Conservation (phyloP, 2,888 invertebrate genomes). For the Amblyjoppa fuscipennis region DNA sequence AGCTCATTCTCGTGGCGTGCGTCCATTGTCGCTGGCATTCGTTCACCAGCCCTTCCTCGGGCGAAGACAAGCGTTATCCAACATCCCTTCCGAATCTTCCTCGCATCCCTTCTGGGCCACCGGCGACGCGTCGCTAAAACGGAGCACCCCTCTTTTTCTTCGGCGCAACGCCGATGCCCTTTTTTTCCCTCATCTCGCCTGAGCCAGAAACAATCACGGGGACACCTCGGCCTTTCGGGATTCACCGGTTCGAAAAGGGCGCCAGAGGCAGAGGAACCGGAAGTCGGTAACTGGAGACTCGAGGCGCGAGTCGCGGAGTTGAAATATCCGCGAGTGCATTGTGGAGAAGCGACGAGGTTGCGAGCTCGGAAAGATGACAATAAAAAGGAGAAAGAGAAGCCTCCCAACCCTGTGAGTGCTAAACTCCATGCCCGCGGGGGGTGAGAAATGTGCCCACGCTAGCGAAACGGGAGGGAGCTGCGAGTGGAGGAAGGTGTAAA, state of each 20-base stretch:
- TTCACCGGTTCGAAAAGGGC: constrained; percentile 30
- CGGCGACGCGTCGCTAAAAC: constrained; percentile 39
- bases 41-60: constrained; percentile 45
- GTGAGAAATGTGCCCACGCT: constrained; percentile 30
- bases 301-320: constrained; percentile 3
- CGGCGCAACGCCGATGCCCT: background rate
- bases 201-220: constrained; percentile 23
- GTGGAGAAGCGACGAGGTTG: constrained; percentile 24
- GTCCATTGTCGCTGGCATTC: constrained; percentile 66
- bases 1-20: constrained; percentile 48
- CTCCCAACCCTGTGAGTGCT: constrained; percentile 26
- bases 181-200: constrained; percentile 16
- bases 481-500: constrained; percentile 17
- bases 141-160: constrained; percentile 11
- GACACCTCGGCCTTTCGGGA: constrained; percentile 14
- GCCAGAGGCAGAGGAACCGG: constrained; percentile 30
- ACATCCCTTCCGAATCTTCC: constrained; percentile 62
- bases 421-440: constrained; percentile 28
- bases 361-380: constrained; percentile 49
- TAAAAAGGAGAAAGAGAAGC: constrained; percentile 53
- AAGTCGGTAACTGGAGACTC: constrained; percentile 41
- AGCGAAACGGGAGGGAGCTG: constrained; percentile 37
- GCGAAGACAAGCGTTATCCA: constrained; percentile 63
- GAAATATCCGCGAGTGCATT: constrained; percentile 60
- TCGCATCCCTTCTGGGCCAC: constrained; percentile 50